Evolutionary conservation across 2,888 invertebrate genomes (phyloP).

Genomic region (Crossocerus cetratus): DNA sequence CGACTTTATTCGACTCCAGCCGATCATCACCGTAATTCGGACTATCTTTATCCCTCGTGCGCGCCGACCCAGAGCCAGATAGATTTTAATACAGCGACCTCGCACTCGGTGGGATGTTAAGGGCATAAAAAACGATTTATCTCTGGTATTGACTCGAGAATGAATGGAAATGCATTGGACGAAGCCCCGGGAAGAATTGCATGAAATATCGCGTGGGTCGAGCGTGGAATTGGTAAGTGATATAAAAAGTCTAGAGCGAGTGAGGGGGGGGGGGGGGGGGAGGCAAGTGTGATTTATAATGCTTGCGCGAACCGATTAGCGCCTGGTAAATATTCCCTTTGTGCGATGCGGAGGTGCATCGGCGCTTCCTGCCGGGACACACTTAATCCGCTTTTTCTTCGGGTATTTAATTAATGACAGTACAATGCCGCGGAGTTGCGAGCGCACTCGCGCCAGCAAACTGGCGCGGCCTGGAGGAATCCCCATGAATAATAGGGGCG

Average conservation of each 20-base stretch:
- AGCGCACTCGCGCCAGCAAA: conserved; percentile 15
- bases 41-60: no score
- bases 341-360: not conserved
- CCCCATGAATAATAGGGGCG: conserved; percentile 44
- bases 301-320: not conserved
- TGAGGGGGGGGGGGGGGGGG: not conserved
- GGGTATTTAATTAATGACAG: conserved; percentile 30
- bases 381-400: conserved; percentile 28
- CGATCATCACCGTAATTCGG: no score
- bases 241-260: not conserved
- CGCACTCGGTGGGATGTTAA: not conserved
- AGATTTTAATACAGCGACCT: conserved; percentile 6
- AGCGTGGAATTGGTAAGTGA: conserved; percentile 3
- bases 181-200: not conserved
- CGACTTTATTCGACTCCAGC: no score
- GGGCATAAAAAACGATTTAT: conserved; percentile 2
- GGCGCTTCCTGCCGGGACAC: conserved; percentile 8
- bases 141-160: conserved; percentile 5
- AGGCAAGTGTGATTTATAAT: not conserved
- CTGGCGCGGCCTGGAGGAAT: conserved; percentile 39
- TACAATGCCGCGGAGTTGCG: conserved; percentile 7
- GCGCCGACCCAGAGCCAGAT: not conserved
- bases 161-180: conserved; percentile 3
- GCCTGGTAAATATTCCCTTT: conserved; percentile 2
- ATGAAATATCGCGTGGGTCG: not conserved